Evolutionary conservation across 2,888 invertebrate genomes (phyloP), one percentile per base, ranked within the genome.

Genomic region (Lissocephala sabroskyi): DNA sequence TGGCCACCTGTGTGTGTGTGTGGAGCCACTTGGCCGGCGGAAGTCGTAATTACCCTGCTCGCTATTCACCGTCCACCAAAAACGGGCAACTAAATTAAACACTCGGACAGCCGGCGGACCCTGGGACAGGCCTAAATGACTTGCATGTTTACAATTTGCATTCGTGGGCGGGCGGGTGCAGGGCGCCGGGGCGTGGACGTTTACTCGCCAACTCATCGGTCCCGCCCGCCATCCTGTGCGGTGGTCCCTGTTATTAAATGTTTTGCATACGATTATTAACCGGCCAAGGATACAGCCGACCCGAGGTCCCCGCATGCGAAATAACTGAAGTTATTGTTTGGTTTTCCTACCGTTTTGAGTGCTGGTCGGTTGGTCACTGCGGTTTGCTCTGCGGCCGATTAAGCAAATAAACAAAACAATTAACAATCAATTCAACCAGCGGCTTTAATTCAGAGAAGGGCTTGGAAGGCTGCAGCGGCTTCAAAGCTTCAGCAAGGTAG

Each of bases 31-130:
- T 54, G 45, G 50, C 63, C 53, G 77, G 74, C 80, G 82, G 81
- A 81, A 80, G 79, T 80, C 68, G 75, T 82, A 81, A 81, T 81
- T 81, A 81, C 59, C 62, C 66, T 80, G 70, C 65, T 54, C 39
- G 36, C 49, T 41, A 48, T 6, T 43, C 49, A 29, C 47, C 51
- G 56, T 32, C 43, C 54, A 40, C 61, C 49, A 46, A 43, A 56
- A 49, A 56, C 23, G 7, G 23, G 4, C 3, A 67, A 55, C 49
- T 46, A 59, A 71, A 68, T 65, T 73, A 68, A 63, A 40, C 42
- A 46, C 48, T 30, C 30, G 43, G 17, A 14, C 40, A 35, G 35
- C 39, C 50, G 16, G 26, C 49, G 41, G 16, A 16, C 9, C 26
- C 16, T 9, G 14, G 6, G 19, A 13, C 11, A 26, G 14, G 35